Evolutionary conservation across 2,797 vertebrate species (phyloP).

Genomic region (Poeciliopsis presidionis): DNA sequence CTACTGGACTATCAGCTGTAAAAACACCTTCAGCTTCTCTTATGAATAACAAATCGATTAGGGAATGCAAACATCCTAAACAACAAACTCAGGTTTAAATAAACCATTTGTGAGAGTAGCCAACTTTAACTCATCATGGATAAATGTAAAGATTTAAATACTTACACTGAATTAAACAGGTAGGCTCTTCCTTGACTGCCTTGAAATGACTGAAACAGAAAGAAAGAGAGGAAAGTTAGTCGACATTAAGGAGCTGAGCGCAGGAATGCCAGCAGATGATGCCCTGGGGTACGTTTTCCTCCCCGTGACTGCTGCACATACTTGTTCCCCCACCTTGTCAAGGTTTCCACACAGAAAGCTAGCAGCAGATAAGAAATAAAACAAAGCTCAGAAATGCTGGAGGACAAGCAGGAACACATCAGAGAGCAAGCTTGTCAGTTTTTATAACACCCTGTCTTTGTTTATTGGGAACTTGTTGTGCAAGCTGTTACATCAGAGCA

Average conservation of each 20-base stretch:
- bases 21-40: no score
- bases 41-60: neutral
- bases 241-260: slow-evolving; percentile 20
- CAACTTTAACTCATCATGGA: neutral
- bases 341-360: slow-evolving; percentile 42
- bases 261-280: slow-evolving; percentile 35
- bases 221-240: slow-evolving; percentile 34
- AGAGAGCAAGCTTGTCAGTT: slow-evolving; percentile 3
- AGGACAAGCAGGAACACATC: slow-evolving; percentile 18
- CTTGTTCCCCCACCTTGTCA: slow-evolving; percentile 45
- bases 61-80: neutral
- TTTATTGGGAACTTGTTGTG: slow-evolving; percentile 13
- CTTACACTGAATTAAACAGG: slow-evolving; percentile 99
- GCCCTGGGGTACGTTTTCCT: slow-evolving; percentile 32
- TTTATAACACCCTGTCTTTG: neutral
- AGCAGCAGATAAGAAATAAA: slow-evolving; percentile 36
- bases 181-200: slow-evolving; percentile 98
- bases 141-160: slow-evolving; percentile 53
- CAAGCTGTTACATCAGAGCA: neutral
- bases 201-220: slow-evolving; percentile 91
- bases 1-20: no score
- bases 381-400: slow-evolving; percentile 7
- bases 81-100: neutral
- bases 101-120: neutral
- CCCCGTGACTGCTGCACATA: slow-evolving; percentile 14